Evolutionary conservation across 2,797 vertebrate genomes (phyloP).

Genomic region (Sebastes trivittatus): DNA sequence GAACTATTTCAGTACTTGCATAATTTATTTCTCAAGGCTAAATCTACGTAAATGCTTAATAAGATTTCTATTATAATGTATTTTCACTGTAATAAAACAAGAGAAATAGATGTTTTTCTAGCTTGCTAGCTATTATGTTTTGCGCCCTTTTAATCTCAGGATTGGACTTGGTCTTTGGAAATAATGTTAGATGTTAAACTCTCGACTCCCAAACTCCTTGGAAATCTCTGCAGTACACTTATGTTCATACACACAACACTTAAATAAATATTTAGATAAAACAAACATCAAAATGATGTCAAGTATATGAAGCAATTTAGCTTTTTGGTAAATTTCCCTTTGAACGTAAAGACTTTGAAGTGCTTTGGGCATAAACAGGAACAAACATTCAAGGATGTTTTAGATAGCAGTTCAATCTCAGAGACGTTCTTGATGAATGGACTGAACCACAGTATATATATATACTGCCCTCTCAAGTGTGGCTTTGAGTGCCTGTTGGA

Average conservation of each 20-base stretch:
- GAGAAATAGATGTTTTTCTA: not conserved
- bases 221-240: not conserved
- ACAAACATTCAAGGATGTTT: conserved; percentile 10
- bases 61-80: not conserved
- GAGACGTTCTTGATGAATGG: conserved; percentile 14
- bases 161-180: not conserved
- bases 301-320: not conserved
- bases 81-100: not conserved
- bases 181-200: not conserved
- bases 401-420: conserved; percentile 11
- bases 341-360: not conserved
- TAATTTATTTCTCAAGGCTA: not conserved
- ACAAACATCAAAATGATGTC: conserved; percentile 4
- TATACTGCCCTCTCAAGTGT: conserved; percentile 9
- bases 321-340: not conserved
- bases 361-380: not conserved
- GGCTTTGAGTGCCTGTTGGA: conserved; percentile 25
- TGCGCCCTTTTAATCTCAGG: not conserved
- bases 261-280: not conserved
- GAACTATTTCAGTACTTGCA: not conserved
- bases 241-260: not conserved
- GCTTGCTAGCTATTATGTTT: not conserved
- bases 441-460: conserved; percentile 10
- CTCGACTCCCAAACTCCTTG: not conserved
- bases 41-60: not conserved